A percentile compares a stretch with the other conserved stretches of the same genome.
phyloP scores from a whole-genome alignment of 2,113 vertebrate genomes.

The Coryphaenoides rupestris region DNA sequence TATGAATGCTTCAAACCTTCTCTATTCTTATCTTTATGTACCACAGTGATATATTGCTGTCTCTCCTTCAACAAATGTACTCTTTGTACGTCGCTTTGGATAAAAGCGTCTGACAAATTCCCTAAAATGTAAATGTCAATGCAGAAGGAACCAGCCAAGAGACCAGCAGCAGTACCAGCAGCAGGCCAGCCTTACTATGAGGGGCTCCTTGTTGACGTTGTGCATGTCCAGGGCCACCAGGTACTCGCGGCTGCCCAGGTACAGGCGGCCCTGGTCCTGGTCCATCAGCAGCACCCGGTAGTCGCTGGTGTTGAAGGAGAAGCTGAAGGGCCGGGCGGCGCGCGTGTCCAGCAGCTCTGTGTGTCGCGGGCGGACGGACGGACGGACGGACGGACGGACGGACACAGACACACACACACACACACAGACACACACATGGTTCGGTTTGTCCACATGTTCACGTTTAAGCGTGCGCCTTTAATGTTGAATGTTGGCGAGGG shows the following conservation, averaged over 20 bases:
- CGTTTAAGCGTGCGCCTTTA: not conserved
- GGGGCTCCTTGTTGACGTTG: slow-evolving; percentile 83
- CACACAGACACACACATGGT: not conserved
- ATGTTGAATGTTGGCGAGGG: not conserved
- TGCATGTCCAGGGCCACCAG: slow-evolving; percentile 82
- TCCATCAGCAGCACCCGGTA: slow-evolving; percentile 81
- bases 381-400: too few species aligned
- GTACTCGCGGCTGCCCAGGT: slow-evolving; percentile 81
- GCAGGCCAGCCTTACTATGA: slow-evolving; percentile 69
- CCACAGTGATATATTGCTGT: too few species aligned
- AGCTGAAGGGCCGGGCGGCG: slow-evolving; percentile 76
- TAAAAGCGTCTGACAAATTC: too few species aligned
- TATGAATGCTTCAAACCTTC: too few species aligned
- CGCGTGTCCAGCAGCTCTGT: slow-evolving; percentile 78
- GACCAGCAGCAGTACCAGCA: not conserved
- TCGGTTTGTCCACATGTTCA: not conserved
- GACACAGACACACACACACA: not conserved
- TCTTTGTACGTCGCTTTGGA: too few species aligned
- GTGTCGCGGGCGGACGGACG: too few species aligned
- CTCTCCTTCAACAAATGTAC: too few species aligned
- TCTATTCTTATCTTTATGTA: too few species aligned
- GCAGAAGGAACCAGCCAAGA: not conserved
- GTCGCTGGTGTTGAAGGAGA: slow-evolving; percentile 82
- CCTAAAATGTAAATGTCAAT: too few species aligned
- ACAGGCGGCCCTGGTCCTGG: slow-evolving; percentile 82